Evolutionary conservation across 2,888 invertebrate genomes (phyloP), one percentile per base, ranked within the genome.

Genomic region (Leptopterna dolabrata): DNA sequence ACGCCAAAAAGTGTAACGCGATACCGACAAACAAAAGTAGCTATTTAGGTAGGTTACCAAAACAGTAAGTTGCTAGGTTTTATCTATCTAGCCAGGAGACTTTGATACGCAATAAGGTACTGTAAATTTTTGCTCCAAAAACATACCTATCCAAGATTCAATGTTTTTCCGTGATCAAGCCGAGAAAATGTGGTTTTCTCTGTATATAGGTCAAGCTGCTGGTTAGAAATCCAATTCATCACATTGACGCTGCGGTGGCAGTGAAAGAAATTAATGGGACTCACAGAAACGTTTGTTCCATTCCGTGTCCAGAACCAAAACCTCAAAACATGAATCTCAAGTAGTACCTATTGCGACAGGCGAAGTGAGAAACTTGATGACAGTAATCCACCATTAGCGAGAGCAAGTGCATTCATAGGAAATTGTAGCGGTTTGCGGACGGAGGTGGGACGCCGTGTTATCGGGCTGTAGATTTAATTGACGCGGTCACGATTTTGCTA

Each of bases 281-380:
- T 63, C 24, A 19, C 3, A 13, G 63, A 63, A 63, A 24, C 63
- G 19, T 24, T 19, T 24, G 24, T 63, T 63, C 13, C 24, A 11
- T 63, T 63, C 11, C 63, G 63, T 63, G 63, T 63, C 19, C 63
- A 13, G 7, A 19, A 63, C 24, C 63, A 63, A 19, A 63, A 63
- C 63, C 27, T 24, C 27, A 27, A 63, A 63, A 63, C 63, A 63
- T 63, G 63, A 63, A 63, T 63, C 11, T 13, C 24, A 51, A 51
- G 51, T n/a, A 16, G 63, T n/a, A 63, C 0, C 19, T 55, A n/a
- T 63, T 24, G 63, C 7, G 63, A 63, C 24, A 19, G 24, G 63
- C 63, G 63, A 63, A 24, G 63, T 63, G 63, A 63, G 63, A 63
- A 63, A 19, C 63, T 63, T 63, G 63, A 63, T 63, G 63, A 63